Evolutionary conservation across 1,140 invertebrate genomes (phyloP).

Genomic region (Anagrus nilaparvatae): DNA sequence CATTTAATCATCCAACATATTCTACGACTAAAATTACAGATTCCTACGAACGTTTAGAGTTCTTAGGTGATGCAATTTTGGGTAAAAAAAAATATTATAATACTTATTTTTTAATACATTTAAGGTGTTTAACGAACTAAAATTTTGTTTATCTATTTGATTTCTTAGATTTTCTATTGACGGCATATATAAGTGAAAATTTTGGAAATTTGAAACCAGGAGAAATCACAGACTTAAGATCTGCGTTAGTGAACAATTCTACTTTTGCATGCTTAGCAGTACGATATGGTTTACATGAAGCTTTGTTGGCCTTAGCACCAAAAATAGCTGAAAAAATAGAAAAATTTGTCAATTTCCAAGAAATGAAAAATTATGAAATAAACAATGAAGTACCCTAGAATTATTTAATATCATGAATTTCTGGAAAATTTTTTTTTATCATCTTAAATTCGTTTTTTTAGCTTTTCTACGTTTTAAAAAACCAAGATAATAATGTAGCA

Average conservation of each 20-base stretch:
- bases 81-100: slow-evolving; percentile 27
- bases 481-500: slow-evolving; percentile 52
- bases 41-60: slow-evolving; percentile 90
- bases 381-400: slow-evolving; percentile 49
- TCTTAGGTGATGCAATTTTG: slow-evolving; percentile 89
- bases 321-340: slow-evolving; percentile 59
- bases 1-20: slow-evolving; percentile 88
- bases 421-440: background rate
- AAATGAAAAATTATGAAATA: slow-evolving; percentile 54
- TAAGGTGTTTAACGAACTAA: background rate
- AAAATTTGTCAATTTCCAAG: slow-evolving; percentile 68
- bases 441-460: background rate
- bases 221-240: slow-evolving; percentile 80
- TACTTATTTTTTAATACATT: background rate
- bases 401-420: slow-evolving; percentile 1
- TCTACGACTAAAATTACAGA: slow-evolving; percentile 74
- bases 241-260: slow-evolving; percentile 89
- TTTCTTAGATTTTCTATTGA: slow-evolving; percentile 75
- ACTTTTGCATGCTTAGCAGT: slow-evolving; percentile 85
- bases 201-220: slow-evolving; percentile 60
- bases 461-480: slow-evolving; percentile 45
- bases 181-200: slow-evolving; percentile 74
- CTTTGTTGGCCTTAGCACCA: slow-evolving; percentile 53
- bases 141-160: slow-evolving; percentile 8
- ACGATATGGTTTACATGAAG: slow-evolving; percentile 67